Base-by-base conservation (phyloP, 35 echinoderm and acorn worm genomes). In the Apostichopus parvimensis region DNA sequence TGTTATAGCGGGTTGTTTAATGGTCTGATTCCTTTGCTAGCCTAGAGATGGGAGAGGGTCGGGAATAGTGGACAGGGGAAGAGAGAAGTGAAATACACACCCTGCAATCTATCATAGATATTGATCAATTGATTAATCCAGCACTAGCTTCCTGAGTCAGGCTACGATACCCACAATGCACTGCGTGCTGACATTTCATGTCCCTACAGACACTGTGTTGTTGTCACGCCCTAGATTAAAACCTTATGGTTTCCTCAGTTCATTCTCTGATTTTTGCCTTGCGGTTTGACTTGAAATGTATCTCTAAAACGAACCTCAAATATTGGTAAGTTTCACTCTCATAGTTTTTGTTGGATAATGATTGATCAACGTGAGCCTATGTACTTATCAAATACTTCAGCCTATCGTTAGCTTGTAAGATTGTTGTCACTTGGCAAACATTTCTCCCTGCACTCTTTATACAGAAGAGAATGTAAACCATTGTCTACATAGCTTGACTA, bases 221-320 rank as follows among this genome's bases (percentile, higher is more conserved):
- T 61, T 9, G 58, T 61, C 58, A 61, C 58, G 58, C 12, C 7
- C 58, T 1, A 12, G 12, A 61, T 61, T 61, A 61, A 61, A 9
- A 61, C 7, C 58, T 61, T 61, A 12, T 61, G 12, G 58, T 61
- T 61, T 61, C 12, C 6, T 8, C 57, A 84, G 81, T 84, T 58
- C 81, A 84, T 84, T 9, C 9, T 18, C 9, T 56, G 28, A 22
- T 84, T 59, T n/a, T 55, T 84, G 28, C 5, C 81, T 84, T 60
- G 81, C 20, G 81, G 81, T 84, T 84, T 84, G 54, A 84, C 81
- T 60, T 84, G 56, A 84, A 84, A 84, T 84, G 81, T 84, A 84
- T 84, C 81, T 84, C 54, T n/a, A 84, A 84, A 84, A 84, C 81
- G 81, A 58, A 58, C 81, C 9, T 84, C 81, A 84, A 84, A 84